A percentile compares a stretch with the other conserved stretches of the same genome.
These are phyloP conservation scores for Aricia artaxerxes DNA, from an alignment of 2,888 invertebrate species.

Conservation along the genomic window DNA sequence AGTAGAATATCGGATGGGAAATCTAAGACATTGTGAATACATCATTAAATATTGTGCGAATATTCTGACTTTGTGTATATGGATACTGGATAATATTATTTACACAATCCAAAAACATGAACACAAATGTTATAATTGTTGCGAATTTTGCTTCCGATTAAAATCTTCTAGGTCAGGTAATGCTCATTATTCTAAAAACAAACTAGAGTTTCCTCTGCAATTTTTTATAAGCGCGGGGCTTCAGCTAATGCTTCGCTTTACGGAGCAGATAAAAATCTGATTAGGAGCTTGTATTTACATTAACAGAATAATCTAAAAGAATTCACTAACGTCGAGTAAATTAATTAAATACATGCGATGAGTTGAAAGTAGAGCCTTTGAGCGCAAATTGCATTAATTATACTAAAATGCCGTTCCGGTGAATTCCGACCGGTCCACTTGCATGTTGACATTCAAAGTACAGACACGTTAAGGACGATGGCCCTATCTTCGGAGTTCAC, in stretches of 20 bases:
- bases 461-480: constrained; percentile 52
- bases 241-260: neutral
- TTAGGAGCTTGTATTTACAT: neutral
- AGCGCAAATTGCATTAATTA: constrained; percentile 28
- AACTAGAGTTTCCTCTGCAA: neutral
- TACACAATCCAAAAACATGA: neutral
- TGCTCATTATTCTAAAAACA: neutral
- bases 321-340: constrained; percentile 3
- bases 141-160: neutral
- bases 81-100: neutral
- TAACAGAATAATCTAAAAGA: neutral
- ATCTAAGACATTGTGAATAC: constrained; percentile 17
- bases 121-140: neutral
- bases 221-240: neutral
- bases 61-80: neutral
- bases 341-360: constrained; percentile 18
- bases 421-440: constrained; percentile 40
- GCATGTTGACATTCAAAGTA: constrained; percentile 65
- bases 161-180: neutral
- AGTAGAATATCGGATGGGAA: constrained; percentile 23
- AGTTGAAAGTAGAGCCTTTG: constrained; percentile 11
- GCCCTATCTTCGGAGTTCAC: constrained; percentile 57
- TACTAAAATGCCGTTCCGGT: constrained; percentile 35
- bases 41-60: neutral
- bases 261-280: neutral